Conservation (phyloP, 2,113 vertebrate genomes). For the Neodon shergylaensis region DNA sequence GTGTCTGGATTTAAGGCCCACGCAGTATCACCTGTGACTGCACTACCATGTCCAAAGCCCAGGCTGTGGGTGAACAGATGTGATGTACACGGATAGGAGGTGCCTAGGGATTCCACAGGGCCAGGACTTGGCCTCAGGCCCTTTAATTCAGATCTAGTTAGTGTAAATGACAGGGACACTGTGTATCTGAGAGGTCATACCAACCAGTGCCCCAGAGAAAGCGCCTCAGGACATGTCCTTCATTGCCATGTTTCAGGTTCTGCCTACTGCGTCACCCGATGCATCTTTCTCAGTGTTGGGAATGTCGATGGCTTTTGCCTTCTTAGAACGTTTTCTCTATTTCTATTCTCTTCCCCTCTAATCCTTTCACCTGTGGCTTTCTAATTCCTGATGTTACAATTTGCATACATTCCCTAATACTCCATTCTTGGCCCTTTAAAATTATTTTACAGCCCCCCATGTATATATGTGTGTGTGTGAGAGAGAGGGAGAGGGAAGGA, state of each 20-base stretch:
- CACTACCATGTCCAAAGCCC: constrained; percentile 48
- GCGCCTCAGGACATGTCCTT: neutral
- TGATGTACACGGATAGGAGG: constrained; percentile 46
- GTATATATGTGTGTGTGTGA: neutral
- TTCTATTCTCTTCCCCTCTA: neutral
- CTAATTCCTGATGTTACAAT: neutral
- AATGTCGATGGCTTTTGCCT: neutral
- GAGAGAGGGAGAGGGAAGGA: neutral
- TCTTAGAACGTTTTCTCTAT: neutral
- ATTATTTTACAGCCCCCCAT: neutral
- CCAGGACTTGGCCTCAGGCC: neutral
- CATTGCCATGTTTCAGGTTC: neutral
- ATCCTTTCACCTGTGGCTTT: neutral
- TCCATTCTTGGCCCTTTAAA: neutral
- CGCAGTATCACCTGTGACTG: neutral
- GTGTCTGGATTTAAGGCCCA: neutral
- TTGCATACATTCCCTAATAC: neutral
- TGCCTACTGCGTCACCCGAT: neutral
- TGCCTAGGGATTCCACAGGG: neutral
- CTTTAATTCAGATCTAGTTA: neutral
- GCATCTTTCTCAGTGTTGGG: neutral
- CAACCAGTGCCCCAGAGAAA: neutral
- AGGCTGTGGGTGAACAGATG: constrained; percentile 50
- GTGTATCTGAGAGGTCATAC: neutral
- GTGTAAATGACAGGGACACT: neutral